Evolutionary conservation across 2,797 vertebrate species (phyloP).

Genomic region (Myoxocephalus aenaeus): DNA sequence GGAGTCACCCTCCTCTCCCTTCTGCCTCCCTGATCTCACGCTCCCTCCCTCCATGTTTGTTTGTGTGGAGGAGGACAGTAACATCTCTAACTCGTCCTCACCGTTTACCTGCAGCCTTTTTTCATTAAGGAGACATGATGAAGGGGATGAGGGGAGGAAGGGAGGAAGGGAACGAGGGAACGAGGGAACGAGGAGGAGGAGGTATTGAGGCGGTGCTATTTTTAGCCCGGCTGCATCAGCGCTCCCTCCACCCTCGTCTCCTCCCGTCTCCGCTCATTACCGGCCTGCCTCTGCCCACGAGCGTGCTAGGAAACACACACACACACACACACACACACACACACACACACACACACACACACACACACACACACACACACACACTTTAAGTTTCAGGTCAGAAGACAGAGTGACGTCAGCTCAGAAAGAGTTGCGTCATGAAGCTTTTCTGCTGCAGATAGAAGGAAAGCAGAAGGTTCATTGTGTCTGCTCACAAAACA

Average conservation of each 20-base stretch:
- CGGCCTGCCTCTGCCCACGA: constrained; percentile 57
- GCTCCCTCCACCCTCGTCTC: constrained; percentile 35
- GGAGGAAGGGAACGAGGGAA: background rate
- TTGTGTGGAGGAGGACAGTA: too few relatives aligned
- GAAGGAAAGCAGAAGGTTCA: too few relatives aligned
- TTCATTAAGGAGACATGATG: constrained; percentile 32
- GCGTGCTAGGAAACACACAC: background rate
- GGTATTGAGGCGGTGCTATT: constrained; percentile 66
- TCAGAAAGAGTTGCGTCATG: too few relatives aligned
- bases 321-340: background rate
- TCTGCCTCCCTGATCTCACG: background rate
- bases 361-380: too few relatives aligned
- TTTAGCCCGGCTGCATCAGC: constrained; percentile 70
- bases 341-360: background rate
- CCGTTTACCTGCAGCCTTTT: constrained; percentile 22
- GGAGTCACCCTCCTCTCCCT: too few relatives aligned
- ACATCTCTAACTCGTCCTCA: background rate
- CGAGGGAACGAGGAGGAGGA: constrained; percentile 41
- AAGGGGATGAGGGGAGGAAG: constrained; percentile 18
- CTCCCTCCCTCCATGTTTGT: background rate
- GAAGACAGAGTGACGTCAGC: too few relatives aligned
- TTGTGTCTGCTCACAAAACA: too few relatives aligned
- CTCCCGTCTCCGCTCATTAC: constrained; percentile 55
- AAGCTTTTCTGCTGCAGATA: too few relatives aligned
- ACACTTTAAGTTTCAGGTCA: constrained; percentile 10